Evolutionary conservation across 2,797 vertebrate species (phyloP).

Genomic region (Esox lucius): DNA sequence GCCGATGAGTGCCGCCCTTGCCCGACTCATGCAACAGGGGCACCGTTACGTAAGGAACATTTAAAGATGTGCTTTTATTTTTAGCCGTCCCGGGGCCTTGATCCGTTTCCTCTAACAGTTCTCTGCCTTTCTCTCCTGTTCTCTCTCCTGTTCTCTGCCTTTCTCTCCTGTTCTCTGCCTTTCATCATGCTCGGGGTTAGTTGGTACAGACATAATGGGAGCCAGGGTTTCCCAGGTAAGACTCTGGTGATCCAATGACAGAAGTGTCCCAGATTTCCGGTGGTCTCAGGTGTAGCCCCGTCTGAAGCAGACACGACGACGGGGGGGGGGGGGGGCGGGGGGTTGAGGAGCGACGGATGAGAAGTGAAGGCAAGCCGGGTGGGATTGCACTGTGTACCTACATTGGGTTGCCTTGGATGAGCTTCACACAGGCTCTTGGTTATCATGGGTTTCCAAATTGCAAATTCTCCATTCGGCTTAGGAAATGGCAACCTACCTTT

Average conservation of each 20-base stretch:
- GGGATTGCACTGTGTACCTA: neutral
- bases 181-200: slow-evolving; percentile 59
- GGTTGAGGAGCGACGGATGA: neutral
- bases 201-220: slow-evolving; percentile 62
- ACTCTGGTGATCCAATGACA: slow-evolving; percentile 67
- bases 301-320: slow-evolving; percentile 58
- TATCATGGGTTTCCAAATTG: too few relatives aligned
- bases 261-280: slow-evolving; percentile 52
- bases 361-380: neutral
- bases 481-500: too few relatives aligned
- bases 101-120: slow-evolving; percentile 48
- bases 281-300: slow-evolving; percentile 67
- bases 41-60: slow-evolving; percentile 66
- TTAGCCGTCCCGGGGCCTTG: slow-evolving; percentile 56
- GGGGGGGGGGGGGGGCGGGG: slow-evolving; percentile 37
- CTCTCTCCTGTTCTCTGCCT: slow-evolving; percentile 34
- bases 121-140: slow-evolving; percentile 38
- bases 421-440: too few relatives aligned
- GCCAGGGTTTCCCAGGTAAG: slow-evolving; percentile 27
- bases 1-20: slow-evolving; percentile 60
- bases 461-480: too few relatives aligned
- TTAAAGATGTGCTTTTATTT: slow-evolving; percentile 49
- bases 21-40: slow-evolving; percentile 50
- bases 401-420: too few relatives aligned
- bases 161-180: slow-evolving; percentile 39